phyloP scores from a whole-genome alignment of 2,888 invertebrate species.

The Xestia ashworthii region DNA sequence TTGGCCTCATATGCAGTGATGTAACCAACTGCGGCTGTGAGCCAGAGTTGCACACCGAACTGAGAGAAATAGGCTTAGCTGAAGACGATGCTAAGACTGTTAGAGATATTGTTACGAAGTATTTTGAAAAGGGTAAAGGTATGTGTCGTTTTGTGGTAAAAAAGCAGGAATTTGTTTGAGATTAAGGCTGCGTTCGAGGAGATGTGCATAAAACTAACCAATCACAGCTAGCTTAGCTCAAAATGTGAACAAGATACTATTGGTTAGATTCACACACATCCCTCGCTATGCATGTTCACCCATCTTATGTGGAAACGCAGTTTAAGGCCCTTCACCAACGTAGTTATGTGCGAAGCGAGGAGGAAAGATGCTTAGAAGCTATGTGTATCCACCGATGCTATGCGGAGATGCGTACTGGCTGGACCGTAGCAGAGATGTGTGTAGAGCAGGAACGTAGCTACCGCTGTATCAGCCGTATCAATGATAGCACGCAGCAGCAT shows the following conservation, averaged over 20 bases:
- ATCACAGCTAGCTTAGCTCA: too few relatives aligned
- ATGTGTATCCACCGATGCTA: not conserved
- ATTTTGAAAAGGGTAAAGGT: slow-evolving; percentile 74
- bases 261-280: too few relatives aligned
- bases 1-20: slow-evolving; percentile 73
- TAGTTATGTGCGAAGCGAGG: too few relatives aligned
- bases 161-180: not conserved
- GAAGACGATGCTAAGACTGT: slow-evolving; percentile 69
- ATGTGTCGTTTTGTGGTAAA: not conserved
- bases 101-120: slow-evolving; percentile 70
- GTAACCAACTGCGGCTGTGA: slow-evolving; percentile 71
- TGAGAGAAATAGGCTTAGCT: slow-evolving; percentile 73
- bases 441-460: too few relatives aligned
- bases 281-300: too few relatives aligned
- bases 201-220: too few relatives aligned
- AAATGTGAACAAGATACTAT: too few relatives aligned
- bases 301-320: too few relatives aligned
- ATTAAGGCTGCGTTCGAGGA: not conserved
- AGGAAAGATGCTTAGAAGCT: too few relatives aligned
- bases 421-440: not conserved
- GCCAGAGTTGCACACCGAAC: slow-evolving; percentile 74
- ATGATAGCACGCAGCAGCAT: too few relatives aligned
- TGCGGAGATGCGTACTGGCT: not conserved
- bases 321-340: too few relatives aligned
- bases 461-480: too few relatives aligned